A percentile compares a stretch with the other conserved stretches of the same genome.
Evolutionary conservation across 2,888 invertebrate genomes (phyloP).

Genomic region (Neria commutata): DNA sequence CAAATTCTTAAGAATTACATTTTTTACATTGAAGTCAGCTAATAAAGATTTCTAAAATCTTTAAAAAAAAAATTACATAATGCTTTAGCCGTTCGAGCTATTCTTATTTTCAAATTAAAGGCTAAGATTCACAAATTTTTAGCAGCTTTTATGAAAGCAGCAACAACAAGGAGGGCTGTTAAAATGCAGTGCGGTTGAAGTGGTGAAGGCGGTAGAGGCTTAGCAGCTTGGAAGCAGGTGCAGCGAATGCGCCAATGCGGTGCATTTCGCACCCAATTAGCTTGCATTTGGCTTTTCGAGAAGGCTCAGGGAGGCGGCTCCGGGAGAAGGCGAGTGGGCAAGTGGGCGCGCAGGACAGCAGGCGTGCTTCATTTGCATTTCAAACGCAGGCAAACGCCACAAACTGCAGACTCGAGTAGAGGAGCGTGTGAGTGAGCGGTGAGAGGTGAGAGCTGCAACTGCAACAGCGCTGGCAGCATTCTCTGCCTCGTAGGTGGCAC

Average conservation of each 20-base stretch:
- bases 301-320: neutral
- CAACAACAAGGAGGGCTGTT: no score
- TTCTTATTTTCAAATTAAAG: no score
- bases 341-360: constrained; percentile 31
- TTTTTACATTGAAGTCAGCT: no score
- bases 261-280: constrained; percentile 30
- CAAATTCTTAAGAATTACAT: no score
- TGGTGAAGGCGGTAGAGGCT: no score
- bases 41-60: no score
- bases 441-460: neutral
- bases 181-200: no score
- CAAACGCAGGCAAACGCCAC: constrained; percentile 43
- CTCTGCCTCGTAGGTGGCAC: neutral
- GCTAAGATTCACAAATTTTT: no score
- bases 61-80: no score
- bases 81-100: no score
- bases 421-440: neutral
- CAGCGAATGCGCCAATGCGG: neutral
- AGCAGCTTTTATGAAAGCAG: no score
- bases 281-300: constrained; percentile 26
- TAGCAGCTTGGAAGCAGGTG: no score
- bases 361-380: constrained; percentile 56
- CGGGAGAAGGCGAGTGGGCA: constrained; percentile 28
- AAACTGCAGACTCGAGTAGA: neutral
- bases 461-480: constrained; percentile 11